Base-by-base conservation (phyloP, 1,140 invertebrate genomes). In the Dinoponera quadriceps region DNA sequence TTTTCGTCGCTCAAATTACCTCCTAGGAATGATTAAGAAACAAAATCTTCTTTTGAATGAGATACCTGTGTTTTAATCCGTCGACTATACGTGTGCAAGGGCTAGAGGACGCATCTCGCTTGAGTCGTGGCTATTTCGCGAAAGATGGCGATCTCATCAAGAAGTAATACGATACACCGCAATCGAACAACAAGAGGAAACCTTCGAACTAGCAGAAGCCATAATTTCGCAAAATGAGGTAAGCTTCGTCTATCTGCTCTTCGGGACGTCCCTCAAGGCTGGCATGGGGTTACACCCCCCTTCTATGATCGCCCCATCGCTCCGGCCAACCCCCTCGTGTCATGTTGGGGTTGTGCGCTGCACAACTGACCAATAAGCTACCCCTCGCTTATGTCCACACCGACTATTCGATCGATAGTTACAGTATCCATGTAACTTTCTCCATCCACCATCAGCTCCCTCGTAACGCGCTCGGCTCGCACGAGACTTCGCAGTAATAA, bases 331-430 rank as follows among this genome's bases (percentile, higher is more conserved):
- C 88, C 87, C 88, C 88, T 89, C 71, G 88, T 71, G 75, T 82
- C 83, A 72, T 82, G 63, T 71, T 74, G 77, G 88, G 82, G 82
- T 80, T 88, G 86, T 81, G 84, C 89, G 87, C 88, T 73, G 78
- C 83, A 85, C 89, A 88, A 90, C 88, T 90, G 89, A 90, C 89
- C 89, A 90, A 90, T 90, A 89, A 90, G 78, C 89, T 88, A 83
- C 73, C 88, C 89, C 82, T 86, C 85, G 75, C 60, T 85, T 71
- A 73, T 87, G 65, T 78, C 78, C 78, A 78, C 66, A 60, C 74
- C 63, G 66, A 69, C 86, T 75, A 78, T 29, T 63, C 87, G 88
- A 89, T 89, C 88, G 85, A 89, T 89, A 89, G 87, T 84, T 71
- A 88, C 88, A 73, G 80, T 88, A 85, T 88, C 80, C 86, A 78